Evolutionary conservation across 2,113 vertebrate species (phyloP), one percentile per base, ranked within the genome.

Genomic region (Psephotus haematonotus): DNA sequence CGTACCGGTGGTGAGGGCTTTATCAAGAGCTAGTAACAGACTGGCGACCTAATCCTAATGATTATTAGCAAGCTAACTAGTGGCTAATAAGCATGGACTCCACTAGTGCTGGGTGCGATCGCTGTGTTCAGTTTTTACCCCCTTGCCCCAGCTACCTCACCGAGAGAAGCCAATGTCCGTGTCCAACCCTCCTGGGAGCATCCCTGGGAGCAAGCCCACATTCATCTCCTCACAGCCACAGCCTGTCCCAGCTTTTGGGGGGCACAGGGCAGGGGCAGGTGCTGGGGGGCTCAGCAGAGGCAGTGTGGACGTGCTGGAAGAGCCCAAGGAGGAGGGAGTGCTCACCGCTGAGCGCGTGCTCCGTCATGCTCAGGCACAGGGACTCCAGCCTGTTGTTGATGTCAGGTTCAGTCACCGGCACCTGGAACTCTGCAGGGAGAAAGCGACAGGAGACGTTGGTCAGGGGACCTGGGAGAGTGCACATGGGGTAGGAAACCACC

Each of bases 371-470:
- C 97, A 99, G 98, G 98, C 99, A 99, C 98, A 99, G 98, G 92
- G 99, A 99, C 98, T 99, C 99, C 92, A 99, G 98, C 89, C 99
- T 99, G 96, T 99, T 99, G 98, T 99, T 99, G 98, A 99, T 99
- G 97, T 99, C 99, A 46, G 99, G 99, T 98, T 99, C 99, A 63
- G 98, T 99, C 98, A 98, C 99, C 2, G 99, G 98, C 82, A 99
- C 97, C 98, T 99, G 99, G 96, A 99, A 98, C 98, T 99, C 99
- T 99, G 98, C 28, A 60, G 46, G 64, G 80, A 90, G 76, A 78
- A 87, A 90, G n/a, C 74, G 71, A 71, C 1, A 24, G 16, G 29
- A 67, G 22, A 44, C 0, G 5, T 23, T 0, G 37, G 31, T 94
- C 64, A 88, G 12, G 14, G 43, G 67, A 83, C 6, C 33, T 1